Evolutionary conservation across 1,140 invertebrate genomes (phyloP).

Genomic region (Nylanderia fulva): DNA sequence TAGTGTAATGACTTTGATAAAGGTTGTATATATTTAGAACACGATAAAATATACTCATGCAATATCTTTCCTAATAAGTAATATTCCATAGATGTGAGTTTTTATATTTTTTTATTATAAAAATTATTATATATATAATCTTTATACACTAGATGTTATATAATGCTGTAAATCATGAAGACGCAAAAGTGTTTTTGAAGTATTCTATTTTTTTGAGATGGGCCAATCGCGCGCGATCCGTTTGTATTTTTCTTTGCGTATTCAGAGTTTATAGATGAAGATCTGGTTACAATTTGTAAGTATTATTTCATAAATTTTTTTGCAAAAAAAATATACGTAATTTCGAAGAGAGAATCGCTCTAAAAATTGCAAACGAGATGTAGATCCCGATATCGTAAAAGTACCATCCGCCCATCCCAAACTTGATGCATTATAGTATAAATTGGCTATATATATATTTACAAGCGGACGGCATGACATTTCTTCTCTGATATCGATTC

Average conservation of each 20-base stretch:
- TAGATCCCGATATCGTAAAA: constrained; percentile 5
- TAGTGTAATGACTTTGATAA: neutral
- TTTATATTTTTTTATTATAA: constrained; percentile 55
- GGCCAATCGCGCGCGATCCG: constrained; percentile 2
- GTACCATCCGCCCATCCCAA: constrained; percentile 35
- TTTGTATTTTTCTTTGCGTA: neutral
- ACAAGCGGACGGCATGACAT: constrained; percentile 55
- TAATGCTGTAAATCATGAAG: constrained; percentile 51
- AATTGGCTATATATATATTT: constrained; percentile 42
- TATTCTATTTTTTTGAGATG: constrained; percentile 46
- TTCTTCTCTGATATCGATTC: constrained; percentile 28
- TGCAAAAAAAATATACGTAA: neutral
- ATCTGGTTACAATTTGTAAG: too few species aligned
- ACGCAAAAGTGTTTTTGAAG: constrained; percentile 43
- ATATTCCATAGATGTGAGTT: neutral
- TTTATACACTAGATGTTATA: constrained; percentile 51
- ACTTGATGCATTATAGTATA: constrained; percentile 44
- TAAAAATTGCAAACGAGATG: neutral
- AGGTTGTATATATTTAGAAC: neutral
- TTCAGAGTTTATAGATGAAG: neutral
- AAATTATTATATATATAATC: constrained; percentile 55
- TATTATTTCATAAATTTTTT: too few species aligned
- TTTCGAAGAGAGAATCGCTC: neutral
- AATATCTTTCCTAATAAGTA: constrained; percentile 7
- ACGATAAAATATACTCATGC: neutral